A percentile compares a stretch with the other conserved stretches of the same genome.
These are phyloP conservation scores for Drosophila willistoni DNA, from an alignment of 1,140 invertebrate species.

Conservation along the genomic window DNA sequence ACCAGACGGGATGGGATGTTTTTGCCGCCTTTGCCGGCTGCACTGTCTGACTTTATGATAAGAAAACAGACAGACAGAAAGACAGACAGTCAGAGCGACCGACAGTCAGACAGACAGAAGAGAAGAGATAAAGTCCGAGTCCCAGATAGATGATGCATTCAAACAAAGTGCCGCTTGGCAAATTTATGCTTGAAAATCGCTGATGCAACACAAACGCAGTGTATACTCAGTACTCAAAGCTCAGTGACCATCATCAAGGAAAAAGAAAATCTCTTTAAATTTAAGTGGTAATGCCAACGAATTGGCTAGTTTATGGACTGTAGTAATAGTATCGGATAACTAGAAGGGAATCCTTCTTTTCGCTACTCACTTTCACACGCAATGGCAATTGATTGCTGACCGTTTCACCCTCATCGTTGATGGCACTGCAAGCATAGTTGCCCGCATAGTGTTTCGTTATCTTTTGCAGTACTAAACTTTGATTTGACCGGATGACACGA, in stretches of 20 bases:
- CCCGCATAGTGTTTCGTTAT: constrained; percentile 91
- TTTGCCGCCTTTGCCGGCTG: constrained; percentile 50
- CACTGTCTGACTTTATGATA: constrained; percentile 64
- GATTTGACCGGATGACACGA: constrained; percentile 91
- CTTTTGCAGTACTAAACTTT: constrained; percentile 92
- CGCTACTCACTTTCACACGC: constrained; percentile 91
- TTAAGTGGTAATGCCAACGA: constrained; percentile 8
- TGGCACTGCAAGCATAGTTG: constrained; percentile 91
- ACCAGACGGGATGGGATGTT: constrained; percentile 7
- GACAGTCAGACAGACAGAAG: constrained; percentile 15
- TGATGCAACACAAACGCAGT: constrained; percentile 42
- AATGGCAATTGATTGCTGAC: constrained; percentile 90
- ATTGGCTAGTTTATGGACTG: constrained; percentile 9
- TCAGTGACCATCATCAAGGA: background rate
- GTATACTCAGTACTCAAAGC: background rate
- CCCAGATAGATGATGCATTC: constrained; percentile 67
- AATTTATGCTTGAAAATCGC: constrained; percentile 61
- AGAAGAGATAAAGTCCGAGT: constrained; percentile 13
- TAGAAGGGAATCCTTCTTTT: background rate
- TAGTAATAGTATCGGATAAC: background rate
- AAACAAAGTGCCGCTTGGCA: constrained; percentile 59
- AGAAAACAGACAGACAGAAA: constrained; percentile 51
- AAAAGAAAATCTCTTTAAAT: constrained; percentile 8
- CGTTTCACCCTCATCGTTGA: constrained; percentile 91
- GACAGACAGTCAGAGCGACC: constrained; percentile 27